Evolutionary conservation across 2,888 invertebrate species (phyloP).

Genomic region (Ophion ellenae): DNA sequence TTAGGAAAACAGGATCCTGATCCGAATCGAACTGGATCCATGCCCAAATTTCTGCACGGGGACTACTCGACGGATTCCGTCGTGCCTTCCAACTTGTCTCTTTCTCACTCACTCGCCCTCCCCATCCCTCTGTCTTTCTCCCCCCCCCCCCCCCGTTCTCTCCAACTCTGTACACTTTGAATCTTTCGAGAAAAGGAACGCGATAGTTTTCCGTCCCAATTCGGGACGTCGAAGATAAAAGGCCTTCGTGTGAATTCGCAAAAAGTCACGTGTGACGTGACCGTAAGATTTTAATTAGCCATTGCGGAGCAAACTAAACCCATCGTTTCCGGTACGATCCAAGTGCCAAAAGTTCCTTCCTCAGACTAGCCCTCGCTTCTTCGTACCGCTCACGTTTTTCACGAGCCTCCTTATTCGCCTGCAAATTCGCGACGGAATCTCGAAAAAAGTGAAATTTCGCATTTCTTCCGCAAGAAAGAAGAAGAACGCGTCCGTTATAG

Average conservation of each 20-base stretch:
- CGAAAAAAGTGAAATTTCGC: conserved; percentile 3
- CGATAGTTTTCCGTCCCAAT: conserved; percentile 45
- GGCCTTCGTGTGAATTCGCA: conserved; percentile 4
- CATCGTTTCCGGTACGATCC: conserved; percentile 26
- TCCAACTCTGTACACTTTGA: conserved; percentile 8
- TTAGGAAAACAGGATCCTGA: too few relatives aligned
- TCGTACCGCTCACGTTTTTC: neutral
- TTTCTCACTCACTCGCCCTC: neutral
- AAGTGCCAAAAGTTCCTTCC: conserved; percentile 20
- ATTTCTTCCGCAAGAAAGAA: neutral
- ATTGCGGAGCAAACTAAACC: neutral
- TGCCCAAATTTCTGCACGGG: too few relatives aligned
- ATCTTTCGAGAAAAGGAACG: neutral
- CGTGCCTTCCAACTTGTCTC: conserved; percentile 33
- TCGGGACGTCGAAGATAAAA: conserved; percentile 40
- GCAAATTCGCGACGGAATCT: neutral
- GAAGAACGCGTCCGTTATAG: neutral
- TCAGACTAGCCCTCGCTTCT: too few relatives aligned
- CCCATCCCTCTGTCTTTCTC: conserved; percentile 6
- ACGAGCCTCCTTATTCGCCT: neutral
- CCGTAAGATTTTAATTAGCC: conserved; percentile 29
- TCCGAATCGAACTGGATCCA: too few relatives aligned
- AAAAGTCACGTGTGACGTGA: conserved; percentile 13
- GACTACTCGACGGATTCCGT: conserved; percentile 52
- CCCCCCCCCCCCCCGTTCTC: neutral